These are phyloP conservation scores for Linnaemya tessellans DNA, from an alignment of 2,888 invertebrate genomes.

Conservation along the genomic window DNA sequence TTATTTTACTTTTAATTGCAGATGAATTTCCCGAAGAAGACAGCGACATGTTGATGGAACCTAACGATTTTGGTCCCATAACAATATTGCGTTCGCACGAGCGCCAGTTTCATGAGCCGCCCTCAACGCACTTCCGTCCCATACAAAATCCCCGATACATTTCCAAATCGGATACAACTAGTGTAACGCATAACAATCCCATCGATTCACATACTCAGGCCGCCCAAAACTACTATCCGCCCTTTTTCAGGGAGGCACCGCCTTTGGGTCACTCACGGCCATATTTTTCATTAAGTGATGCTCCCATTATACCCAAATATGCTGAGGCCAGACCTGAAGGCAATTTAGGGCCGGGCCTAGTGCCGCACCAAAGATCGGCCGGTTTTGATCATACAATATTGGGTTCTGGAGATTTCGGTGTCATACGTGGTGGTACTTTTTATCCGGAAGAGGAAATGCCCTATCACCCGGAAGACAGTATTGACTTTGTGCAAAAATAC, in stretches of 20 bases:
- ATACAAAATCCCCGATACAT: conserved; percentile 74
- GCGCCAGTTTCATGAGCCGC: conserved; percentile 79
- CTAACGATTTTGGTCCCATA: conserved; percentile 81
- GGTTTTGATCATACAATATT: conserved; percentile 87
- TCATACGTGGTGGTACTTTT: conserved; percentile 93
- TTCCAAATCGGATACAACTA: conserved; percentile 74
- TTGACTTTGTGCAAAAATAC: conserved; percentile 85
- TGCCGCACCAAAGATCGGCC: conserved; percentile 77
- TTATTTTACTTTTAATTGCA: conserved; percentile 42
- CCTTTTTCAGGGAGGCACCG: conserved; percentile 87
- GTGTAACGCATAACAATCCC: conserved; percentile 35
- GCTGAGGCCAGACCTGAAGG: conserved; percentile 82
- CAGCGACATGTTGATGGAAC: conserved; percentile 83
- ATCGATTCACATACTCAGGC: conserved; percentile 83
- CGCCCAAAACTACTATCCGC: conserved; percentile 90
- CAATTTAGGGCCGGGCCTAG: conserved; percentile 68
- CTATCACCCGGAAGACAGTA: conserved; percentile 84
- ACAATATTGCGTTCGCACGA: conserved; percentile 81
- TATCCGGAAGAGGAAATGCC: conserved; percentile 89
- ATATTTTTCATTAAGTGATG: conserved; percentile 85
- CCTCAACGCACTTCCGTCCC: conserved; percentile 76
- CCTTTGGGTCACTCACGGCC: conserved; percentile 86
- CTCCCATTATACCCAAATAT: conserved; percentile 85
- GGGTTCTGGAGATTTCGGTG: conserved; percentile 94
- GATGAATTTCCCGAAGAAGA: conserved; percentile 81